A percentile compares a stretch with the other conserved stretches of the same genome.
phyloP scores from a whole-genome alignment of 92 coral and sea anemone genomes.

The Zoanthus sansibaricus region DNA sequence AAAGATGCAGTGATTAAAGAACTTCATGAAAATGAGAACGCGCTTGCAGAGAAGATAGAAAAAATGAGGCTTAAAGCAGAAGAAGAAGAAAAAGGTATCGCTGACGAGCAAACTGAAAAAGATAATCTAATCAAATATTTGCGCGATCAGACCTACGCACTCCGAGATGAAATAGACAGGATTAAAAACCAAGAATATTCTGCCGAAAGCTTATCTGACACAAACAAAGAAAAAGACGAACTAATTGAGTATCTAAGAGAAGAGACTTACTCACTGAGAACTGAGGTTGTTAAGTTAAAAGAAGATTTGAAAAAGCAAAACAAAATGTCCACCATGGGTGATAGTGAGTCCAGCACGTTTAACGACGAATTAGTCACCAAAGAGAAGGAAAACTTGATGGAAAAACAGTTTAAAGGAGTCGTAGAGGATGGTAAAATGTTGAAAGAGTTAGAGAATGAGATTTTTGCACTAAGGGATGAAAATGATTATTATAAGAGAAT shows the following conservation, averaged over 20 bases:
- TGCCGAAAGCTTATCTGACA: slow-evolving; percentile 14
- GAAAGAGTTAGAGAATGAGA: slow-evolving; percentile 21
- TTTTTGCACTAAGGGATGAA: slow-evolving; percentile 2
- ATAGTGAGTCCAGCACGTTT: neutral
- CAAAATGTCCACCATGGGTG: neutral
- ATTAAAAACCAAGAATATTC: neutral
- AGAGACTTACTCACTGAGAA: slow-evolving; percentile 33
- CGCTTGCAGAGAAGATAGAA: slow-evolving; percentile 8
- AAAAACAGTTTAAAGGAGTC: slow-evolving; percentile 33
- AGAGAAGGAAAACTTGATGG: slow-evolving; percentile 7
- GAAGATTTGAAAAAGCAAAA: neutral
- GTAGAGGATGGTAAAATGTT: neutral
- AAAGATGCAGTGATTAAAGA: slow-evolving; percentile 30
- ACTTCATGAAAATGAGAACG: neutral
- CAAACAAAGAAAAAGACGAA: slow-evolving; percentile 38
- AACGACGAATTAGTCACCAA: neutral
- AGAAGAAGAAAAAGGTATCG: neutral
- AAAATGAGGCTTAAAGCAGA: neutral
- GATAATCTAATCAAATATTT: slow-evolving; percentile 37
- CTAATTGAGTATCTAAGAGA: slow-evolving; percentile 26
- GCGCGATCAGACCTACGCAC: slow-evolving; percentile 31
- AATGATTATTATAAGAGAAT: slow-evolving; percentile 25
- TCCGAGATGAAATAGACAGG: slow-evolving; percentile 26
- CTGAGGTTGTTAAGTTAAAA: slow-evolving; percentile 18
- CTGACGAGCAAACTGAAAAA: neutral